Conservation (phyloP, 2,797 vertebrate genomes). For the Garrulus glandarius region DNA sequence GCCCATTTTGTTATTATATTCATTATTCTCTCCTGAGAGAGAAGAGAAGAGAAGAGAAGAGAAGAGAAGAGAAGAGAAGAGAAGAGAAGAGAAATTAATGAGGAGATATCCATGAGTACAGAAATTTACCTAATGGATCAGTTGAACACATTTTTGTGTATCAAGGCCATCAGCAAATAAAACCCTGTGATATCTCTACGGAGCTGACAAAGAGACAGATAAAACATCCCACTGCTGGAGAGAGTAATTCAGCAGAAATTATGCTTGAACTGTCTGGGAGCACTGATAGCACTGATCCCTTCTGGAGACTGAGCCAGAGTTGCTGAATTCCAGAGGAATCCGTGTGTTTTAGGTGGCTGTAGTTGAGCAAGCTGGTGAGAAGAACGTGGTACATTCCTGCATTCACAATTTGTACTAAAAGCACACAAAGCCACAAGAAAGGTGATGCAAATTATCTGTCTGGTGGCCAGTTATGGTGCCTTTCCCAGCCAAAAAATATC, state of each 20-base stretch:
- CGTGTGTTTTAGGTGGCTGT: neutral
- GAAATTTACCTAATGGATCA: neutral
- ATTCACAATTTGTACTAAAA: neutral
- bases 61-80: too few relatives aligned
- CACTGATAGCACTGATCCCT: neutral
- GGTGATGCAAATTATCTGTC: neutral
- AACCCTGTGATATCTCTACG: neutral
- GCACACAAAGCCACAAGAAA: neutral
- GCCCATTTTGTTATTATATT: neutral
- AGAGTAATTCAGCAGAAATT: neutral
- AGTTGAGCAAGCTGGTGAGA: neutral
- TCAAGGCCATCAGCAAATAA: conserved; percentile 6
- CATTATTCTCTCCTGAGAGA: neutral
- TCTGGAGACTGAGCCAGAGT: neutral
- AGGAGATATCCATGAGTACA: neutral
- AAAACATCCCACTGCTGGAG: neutral
- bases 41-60: too few relatives aligned
- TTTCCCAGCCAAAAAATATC: neutral
- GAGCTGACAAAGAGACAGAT: conserved; percentile 25
- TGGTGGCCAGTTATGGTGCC: neutral
- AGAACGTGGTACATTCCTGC: neutral
- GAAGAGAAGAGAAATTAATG: neutral
- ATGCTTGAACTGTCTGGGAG: neutral
- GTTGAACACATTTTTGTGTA: neutral
- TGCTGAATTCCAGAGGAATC: neutral